A percentile compares a stretch with the other conserved stretches of the same genome.
Conservation (phyloP, 2,113 vertebrate species). For the Polyodon spathula region DNA sequence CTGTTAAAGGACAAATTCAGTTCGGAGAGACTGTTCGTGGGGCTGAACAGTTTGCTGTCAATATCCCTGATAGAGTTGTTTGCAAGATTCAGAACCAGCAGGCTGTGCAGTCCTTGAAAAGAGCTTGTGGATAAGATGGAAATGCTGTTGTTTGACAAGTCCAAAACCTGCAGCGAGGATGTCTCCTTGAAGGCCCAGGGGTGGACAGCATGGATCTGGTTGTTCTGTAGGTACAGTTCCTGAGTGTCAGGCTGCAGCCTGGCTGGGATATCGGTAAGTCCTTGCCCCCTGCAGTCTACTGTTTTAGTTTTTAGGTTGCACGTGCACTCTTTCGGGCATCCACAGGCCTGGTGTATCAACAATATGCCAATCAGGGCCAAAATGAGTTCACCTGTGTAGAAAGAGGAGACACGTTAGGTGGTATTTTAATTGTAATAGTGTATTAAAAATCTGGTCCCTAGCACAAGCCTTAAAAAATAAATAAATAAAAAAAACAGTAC, state of each 20-base stretch:
- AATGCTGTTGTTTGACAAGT: constrained; percentile 87
- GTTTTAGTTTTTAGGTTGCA: constrained; percentile 66
- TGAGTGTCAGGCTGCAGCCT: constrained; percentile 68
- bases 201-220: constrained; percentile 72
- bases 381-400: constrained; percentile 54
- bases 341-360: constrained; percentile 24
- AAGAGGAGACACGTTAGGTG: constrained; percentile 13
- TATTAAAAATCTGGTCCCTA: too few species aligned
- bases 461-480: too few species aligned
- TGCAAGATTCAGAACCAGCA: constrained; percentile 75
- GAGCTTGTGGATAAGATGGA: constrained; percentile 64
- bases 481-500: too few species aligned
- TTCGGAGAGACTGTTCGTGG: constrained; percentile 67
- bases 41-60: constrained; percentile 72
- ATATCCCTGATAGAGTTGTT: constrained; percentile 75
- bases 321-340: constrained; percentile 75
- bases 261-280: constrained; percentile 72
- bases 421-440: too few species aligned
- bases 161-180: constrained; percentile 65
- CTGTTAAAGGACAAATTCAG: constrained; percentile 86
- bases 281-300: constrained; percentile 77
- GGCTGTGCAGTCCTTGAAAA: constrained; percentile 65
- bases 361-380: constrained; percentile 42
- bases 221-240: constrained; percentile 79
- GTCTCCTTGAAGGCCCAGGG: constrained; percentile 69